A percentile compares a stretch with the other conserved stretches of the same genome.
Evolutionary conservation across 2,797 vertebrate species (phyloP).

Genomic region (Leptodactylus fallax): DNA sequence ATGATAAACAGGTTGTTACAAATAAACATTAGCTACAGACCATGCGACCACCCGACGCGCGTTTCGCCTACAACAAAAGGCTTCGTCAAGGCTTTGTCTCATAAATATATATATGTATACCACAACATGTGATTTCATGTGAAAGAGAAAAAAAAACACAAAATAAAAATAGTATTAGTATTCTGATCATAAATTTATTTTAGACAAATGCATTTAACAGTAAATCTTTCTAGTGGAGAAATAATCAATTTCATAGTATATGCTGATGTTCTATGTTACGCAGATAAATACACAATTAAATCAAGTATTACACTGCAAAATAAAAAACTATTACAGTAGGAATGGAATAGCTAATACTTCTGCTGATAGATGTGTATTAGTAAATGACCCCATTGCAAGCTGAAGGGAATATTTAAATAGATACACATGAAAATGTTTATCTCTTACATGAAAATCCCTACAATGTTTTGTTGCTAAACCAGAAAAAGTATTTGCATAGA

Average conservation of each 20-base stretch:
- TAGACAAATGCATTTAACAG: not conserved
- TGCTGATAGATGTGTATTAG: conserved; percentile 9
- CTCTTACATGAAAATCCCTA: conserved; percentile 1
- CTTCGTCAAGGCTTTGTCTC: no score
- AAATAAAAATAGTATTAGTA: not conserved
- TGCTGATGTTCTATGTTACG: not conserved
- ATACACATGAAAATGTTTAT: conserved; percentile 12
- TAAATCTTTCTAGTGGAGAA: not conserved
- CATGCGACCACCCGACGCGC: no score
- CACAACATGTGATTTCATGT: no score
- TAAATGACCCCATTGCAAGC: not conserved
- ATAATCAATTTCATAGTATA: not conserved
- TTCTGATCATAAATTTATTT: not conserved
- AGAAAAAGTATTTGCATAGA: conserved; percentile 8
- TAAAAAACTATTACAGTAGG: conserved; percentile 24
- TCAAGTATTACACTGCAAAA: conserved; percentile 17
- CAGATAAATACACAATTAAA: conserved; percentile 10
- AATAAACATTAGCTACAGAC: no score
- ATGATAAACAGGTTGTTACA: no score
- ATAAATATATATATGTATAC: no score
- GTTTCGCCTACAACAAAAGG: no score
- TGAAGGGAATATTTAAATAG: conserved; percentile 5
- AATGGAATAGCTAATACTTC: not conserved
- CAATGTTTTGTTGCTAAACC: conserved; percentile 12
- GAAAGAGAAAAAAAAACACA: not conserved